A percentile compares a stretch with the other conserved stretches of the same genome.
These are phyloP conservation scores for Toxotes jaculatrix DNA, from an alignment of 2,113 vertebrate species.

Conservation along the genomic window DNA sequence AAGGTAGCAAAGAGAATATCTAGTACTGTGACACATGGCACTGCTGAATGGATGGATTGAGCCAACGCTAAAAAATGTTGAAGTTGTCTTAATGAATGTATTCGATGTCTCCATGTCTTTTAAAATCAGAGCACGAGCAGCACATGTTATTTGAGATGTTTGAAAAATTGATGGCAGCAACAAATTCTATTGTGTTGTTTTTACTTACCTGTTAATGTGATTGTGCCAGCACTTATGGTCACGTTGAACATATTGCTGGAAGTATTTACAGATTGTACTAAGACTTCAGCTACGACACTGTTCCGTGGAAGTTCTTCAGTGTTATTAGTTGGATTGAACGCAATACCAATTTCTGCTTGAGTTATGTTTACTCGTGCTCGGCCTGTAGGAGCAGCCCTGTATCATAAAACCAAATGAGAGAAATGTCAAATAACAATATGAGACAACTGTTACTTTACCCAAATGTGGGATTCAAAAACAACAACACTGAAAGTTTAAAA, in stretches of 20 bases:
- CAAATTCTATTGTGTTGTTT: not conserved
- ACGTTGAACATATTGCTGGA: not conserved
- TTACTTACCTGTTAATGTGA: not conserved
- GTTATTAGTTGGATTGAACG: not conserved
- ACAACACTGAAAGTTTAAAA: not conserved
- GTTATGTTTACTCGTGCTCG: rapidly evolving
- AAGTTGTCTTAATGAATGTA: not conserved
- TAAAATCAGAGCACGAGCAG: not conserved
- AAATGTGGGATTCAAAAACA: not conserved
- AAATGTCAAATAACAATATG: not conserved
- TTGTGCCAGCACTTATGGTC: rapidly evolving
- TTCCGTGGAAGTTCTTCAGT: not conserved
- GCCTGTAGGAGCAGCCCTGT: rapidly evolving
- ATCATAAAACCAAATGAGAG: not conserved
- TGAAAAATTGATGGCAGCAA: not conserved
- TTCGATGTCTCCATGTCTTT: too few species aligned
- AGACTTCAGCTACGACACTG: not conserved
- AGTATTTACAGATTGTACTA: not conserved
- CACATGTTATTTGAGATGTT: not conserved
- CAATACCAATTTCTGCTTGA: not conserved
- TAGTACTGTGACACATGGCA: not conserved
- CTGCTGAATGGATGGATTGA: not conserved
- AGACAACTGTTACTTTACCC: not conserved
- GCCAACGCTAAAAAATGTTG: too few species aligned
- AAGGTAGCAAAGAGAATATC: not conserved